Base-by-base conservation (phyloP, 1,140 invertebrate species). In the Drosophila punjabiensis region DNA sequence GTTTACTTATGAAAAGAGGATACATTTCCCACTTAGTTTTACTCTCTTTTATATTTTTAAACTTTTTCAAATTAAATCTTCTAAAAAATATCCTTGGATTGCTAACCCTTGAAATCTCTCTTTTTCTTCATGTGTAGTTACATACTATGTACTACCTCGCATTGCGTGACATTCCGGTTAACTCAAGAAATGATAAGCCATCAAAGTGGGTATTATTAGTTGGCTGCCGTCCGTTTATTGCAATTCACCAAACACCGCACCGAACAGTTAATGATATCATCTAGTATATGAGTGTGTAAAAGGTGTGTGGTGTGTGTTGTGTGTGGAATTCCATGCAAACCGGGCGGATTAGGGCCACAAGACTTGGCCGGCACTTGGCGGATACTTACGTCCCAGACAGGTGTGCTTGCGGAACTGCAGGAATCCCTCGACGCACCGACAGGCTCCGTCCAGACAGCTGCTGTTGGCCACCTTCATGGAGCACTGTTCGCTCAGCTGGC, bases 341-440 rank as follows among this genome's bases (percentile, higher is more conserved):
- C 81, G 14, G 50, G 33, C 39, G 50, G 41, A 69, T 67, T 79
- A 88, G 76, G 87, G 86, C 85, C 85, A 90, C 59, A 85, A 77
- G 45, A 80, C 58, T 81, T 88, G 85, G 55, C 79, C 81, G 69
- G 80, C 70, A 50, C 58, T 67, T 76, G 81, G 61, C 79, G 75
- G 82, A 82, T 92, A 97, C 97, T 97, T 95, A 98, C 97, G 97
- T 92, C 95, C 95, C 37, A 98, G 94, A 94, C 97, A 98, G 30
- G 97, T 98, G 92, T 98, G 97, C 91, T 97, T 96, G 81, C 97
- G 95, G 93, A 97, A 97, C 86, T 97, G 96, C 48, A 98, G 93
- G 93, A 96, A 97, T 61, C 97, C 96, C 79, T 96, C 95, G 52
- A 96, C 95, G 93, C 97, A 98, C 32, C 96, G 95, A 93, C 97